phyloP scores from a whole-genome alignment of 1,140 invertebrate species.

The Chironomus tepperi region DNA sequence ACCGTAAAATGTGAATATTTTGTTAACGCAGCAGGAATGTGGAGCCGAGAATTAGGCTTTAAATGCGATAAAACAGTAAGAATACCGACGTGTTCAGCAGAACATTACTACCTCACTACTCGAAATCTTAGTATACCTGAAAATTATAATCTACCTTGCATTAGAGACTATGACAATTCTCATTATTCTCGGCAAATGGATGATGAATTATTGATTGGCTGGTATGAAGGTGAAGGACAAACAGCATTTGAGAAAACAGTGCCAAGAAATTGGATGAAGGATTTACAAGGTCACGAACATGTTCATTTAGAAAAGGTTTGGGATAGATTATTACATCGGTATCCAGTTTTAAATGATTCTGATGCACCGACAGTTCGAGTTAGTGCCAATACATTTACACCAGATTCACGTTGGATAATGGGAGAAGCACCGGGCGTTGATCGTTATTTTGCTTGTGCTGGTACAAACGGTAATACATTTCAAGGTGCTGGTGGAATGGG shows the following conservation, averaged over 20 bases:
- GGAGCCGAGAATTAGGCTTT: slow-evolving; percentile 57
- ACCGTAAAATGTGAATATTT: slow-evolving; percentile 60
- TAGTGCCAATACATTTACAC: slow-evolving; percentile 71
- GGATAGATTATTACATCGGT: slow-evolving; percentile 54
- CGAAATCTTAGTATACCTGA: slow-evolving; percentile 36
- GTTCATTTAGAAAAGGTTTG: slow-evolving; percentile 52
- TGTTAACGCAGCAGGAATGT: slow-evolving; percentile 66
- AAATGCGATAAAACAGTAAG: slow-evolving; percentile 45
- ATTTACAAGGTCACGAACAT: slow-evolving; percentile 48
- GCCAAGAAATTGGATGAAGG: slow-evolving; percentile 50
- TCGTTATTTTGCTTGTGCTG: slow-evolving; percentile 77
- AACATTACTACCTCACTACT: slow-evolving; percentile 61
- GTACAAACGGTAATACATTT: slow-evolving; percentile 55
- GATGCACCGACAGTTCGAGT: slow-evolving; percentile 50
- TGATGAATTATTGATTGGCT: slow-evolving; percentile 54
- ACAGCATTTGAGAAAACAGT: slow-evolving; percentile 53
- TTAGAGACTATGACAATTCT: slow-evolving; percentile 61
- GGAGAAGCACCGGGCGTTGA: slow-evolving; percentile 64
- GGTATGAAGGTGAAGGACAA: slow-evolving; percentile 56
- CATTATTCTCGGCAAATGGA: slow-evolving; percentile 51
- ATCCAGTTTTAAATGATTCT: slow-evolving; percentile 53
- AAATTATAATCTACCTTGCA: slow-evolving; percentile 42
- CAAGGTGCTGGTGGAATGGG: slow-evolving; percentile 67
- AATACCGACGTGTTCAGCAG: slow-evolving; percentile 60
- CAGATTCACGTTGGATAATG: slow-evolving; percentile 57